Evolutionary conservation across 2,888 invertebrate species (phyloP), one percentile per base, ranked within the genome.

Genomic region (Cremastinae sp.): DNA sequence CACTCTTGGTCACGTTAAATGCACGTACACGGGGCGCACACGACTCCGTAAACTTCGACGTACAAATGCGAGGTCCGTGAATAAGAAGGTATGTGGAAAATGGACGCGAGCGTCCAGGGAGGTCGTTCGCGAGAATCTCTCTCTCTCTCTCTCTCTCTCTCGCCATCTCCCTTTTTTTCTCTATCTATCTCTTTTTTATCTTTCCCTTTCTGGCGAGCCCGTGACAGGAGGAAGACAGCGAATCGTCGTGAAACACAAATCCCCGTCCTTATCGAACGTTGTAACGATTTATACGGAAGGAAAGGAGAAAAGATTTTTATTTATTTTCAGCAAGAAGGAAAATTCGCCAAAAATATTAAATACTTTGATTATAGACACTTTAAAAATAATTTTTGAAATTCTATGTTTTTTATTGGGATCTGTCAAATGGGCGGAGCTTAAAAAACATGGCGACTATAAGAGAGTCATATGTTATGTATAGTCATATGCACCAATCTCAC

Each of bases 51-150:
- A 38, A 43, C 54, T 34, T 28, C 16, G 5, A 54, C 20, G 36
- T 43, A 36, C 18, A 28, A 12, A 43, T 53, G 41, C 53, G 28
- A 28, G 28, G 28, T 5, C 5, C 28, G 28, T 28, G 28, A 28
- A 28, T 28, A 28, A 5, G 28, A 28, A 22, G 65, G 41, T 53
- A 65, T 65, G 51, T 28, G 43, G 54, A 53, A 54, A 38, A 51
- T 47, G 38, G 49, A 41, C 38, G 16, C 12, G 58, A 58, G 43
- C 54, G 49, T 43, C 22, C 66, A 56, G 66, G 66, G 75, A 72
- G 54, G 68, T 72, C 72, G 75, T 56, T 75, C 62, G 62, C 72
- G 68, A 75, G 51, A 28, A 5, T 9, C 45, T 53, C 59, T 70
- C 51, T 51, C 43, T 41, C 53, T 18, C 69, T 5, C 36, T 49